Base-by-base conservation (phyloP, 1,140 invertebrate genomes). In the Anastatus disparis region DNA sequence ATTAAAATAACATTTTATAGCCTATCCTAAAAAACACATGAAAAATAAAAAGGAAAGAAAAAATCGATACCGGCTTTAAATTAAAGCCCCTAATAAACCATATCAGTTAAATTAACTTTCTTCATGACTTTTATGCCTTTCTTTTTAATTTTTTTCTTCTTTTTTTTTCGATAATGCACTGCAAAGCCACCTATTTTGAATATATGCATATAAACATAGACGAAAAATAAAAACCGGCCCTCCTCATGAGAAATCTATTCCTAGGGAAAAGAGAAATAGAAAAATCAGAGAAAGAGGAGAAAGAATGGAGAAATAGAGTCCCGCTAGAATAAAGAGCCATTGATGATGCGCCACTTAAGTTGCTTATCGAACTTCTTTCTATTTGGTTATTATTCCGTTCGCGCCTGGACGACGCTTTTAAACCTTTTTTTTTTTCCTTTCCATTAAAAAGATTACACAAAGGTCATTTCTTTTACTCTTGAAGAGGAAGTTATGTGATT, bases 41-140 rank as follows among this genome's bases (percentile, higher is more conserved):
- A 35, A 35, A 35, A 35, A 35, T 4, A 35, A 35, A 35, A 35
- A 35, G 10, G 31, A 35, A 35, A 10, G 31, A 35, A 35, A 35
- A 35, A 6, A 35, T 4, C 4, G 31, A 52, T 52, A 65, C 24
- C 63, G 27, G 53, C 27, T 55, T 12, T 24, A 1, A 17, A 38
- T 17, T 67, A 58, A 67, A 58, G 26, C 20, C 15, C 53, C 53
- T n/a, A 58, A 58, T 67, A 67, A 67, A 67, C 65, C 42, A 67
- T 26, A 26, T 56, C 64, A 35, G 26, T 26, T 31, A 46, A 66
- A 55, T 66, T 27, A 46, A 66, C 52, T 66, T 66, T 66, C 64
- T 40, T 46, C 26, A 8, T 15, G 20, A 10, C 13, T 52, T 64
- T 52, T 64, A 52, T 35, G 27, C n/a, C 31, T 27, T 17, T 50